Evolutionary conservation across 2,113 vertebrate genomes (phyloP).

Genomic region (Cyanistes caeruleus): DNA sequence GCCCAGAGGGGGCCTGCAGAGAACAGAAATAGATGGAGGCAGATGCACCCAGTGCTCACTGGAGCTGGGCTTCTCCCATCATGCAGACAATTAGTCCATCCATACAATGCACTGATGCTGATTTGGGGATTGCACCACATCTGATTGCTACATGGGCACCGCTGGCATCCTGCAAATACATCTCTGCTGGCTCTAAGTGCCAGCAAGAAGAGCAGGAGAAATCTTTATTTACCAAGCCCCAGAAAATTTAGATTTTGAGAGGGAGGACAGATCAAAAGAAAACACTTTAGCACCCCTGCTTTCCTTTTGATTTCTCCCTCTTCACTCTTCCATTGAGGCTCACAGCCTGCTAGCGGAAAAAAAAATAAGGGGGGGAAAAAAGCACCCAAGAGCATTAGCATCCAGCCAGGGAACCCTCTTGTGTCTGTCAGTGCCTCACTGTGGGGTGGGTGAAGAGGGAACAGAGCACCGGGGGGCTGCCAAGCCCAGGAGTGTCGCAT

Average conservation of each 20-base stretch:
- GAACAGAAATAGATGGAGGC: background rate
- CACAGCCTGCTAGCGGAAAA: background rate
- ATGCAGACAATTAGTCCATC: background rate
- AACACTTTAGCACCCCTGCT: background rate
- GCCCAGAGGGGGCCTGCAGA: background rate
- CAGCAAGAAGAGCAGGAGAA: background rate
- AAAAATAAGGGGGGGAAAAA: accelerated
- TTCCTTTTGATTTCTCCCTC: background rate
- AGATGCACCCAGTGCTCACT: background rate
- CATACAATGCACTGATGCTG: background rate
- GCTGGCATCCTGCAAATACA: background rate
- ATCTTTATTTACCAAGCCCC: background rate
- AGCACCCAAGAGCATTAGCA: background rate
- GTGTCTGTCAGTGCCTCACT: background rate
- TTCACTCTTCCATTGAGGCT: background rate
- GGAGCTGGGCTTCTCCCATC: background rate
- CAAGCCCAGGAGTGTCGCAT: background rate
- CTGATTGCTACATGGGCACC: background rate
- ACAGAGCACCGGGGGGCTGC: background rate
- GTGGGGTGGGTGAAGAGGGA: background rate
- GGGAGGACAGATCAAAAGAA: background rate
- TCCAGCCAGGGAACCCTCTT: background rate
- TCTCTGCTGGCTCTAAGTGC: background rate
- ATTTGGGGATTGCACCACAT: background rate
- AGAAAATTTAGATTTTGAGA: background rate